Evolutionary conservation across 2,113 vertebrate species (phyloP).

Genomic region (Mastomys coucha): DNA sequence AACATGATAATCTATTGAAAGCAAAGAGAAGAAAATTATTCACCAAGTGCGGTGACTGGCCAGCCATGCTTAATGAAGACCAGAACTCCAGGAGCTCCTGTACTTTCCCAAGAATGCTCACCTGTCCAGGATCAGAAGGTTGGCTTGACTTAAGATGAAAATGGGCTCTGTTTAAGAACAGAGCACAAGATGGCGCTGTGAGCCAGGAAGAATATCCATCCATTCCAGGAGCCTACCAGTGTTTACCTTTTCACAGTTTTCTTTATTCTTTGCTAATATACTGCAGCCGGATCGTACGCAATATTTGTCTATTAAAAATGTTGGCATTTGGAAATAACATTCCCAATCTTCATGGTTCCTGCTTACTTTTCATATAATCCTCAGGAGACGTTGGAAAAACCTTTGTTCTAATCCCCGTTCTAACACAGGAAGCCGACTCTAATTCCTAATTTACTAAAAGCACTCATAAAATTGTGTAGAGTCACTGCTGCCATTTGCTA

Average conservation of each 20-base stretch:
- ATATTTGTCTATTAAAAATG: slow-evolving; percentile 84
- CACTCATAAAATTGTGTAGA: slow-evolving; percentile 80
- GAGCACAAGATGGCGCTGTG: slow-evolving; percentile 86
- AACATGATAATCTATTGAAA: neutral
- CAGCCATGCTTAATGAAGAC: fast-evolving
- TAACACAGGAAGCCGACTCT: slow-evolving; percentile 83
- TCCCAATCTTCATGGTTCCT: slow-evolving; percentile 84
- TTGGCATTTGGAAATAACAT: slow-evolving; percentile 83
- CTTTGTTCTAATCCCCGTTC: slow-evolving; percentile 84
- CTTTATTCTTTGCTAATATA: slow-evolving; percentile 83
- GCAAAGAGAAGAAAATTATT: neutral
- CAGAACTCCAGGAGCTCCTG: too few species aligned
- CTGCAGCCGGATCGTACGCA: slow-evolving; percentile 79
- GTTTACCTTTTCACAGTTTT: slow-evolving; percentile 72
- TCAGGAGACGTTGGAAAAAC: slow-evolving; percentile 81
- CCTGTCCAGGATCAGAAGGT: neutral
- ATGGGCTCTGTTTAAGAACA: fast-evolving
- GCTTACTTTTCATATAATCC: slow-evolving; percentile 81
- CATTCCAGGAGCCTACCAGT: neutral
- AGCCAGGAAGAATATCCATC: slow-evolving; percentile 49
- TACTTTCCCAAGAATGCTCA: neutral
- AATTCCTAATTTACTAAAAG: slow-evolving; percentile 85
- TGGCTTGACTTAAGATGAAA: fast-evolving
- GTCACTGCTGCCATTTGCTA: slow-evolving; percentile 86
- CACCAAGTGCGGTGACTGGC: neutral